Evolutionary conservation across 2,113 vertebrate species (phyloP), one percentile per base, ranked within the genome.

Genomic region (Nestor notabilis): DNA sequence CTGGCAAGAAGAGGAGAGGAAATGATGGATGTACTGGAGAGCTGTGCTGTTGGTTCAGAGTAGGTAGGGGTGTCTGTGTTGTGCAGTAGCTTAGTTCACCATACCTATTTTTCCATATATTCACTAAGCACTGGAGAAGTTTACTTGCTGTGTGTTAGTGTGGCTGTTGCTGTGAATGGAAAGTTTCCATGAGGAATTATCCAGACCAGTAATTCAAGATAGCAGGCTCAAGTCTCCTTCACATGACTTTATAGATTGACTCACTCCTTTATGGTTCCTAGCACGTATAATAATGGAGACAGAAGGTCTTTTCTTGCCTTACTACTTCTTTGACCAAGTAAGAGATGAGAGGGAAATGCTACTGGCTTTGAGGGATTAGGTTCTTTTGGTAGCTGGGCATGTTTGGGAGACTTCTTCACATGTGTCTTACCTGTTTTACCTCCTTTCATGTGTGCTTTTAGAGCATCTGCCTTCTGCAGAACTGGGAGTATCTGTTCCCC

Each of bases 1-100:
- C 5, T 64, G 44, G 8, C 60, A 64, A 35, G 50, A 50, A 25
- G 66, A 76, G 74, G 46, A 46, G 24, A 27, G 55, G 70, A 49
- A 82, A 24, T 72, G 44, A 70, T 91, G 92, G 94, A 96, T 97
- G 96, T 97, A 97, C 96, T 58, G 96, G 93, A 53, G 44, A 89
- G 92, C 94, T 97, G 95, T 95, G 75, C 72, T 90, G 84, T 79
- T 55, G 82, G 56, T 39, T 84, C 65, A 90, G 84, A 88, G 31
- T 93, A 52, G 77, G 11, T 64, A 61, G 56, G 69, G 63, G 53
- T 79, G 46, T 46, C 46, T n/a, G 64, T 96, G 83, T 41, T 71
- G 87, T 97, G 77, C 37, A 16, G 69, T 96, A 72, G 85, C 21
- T 89, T 76, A 49, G 78, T n/a, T 81, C 71, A 75, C 17, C 4